Evolutionary conservation across 2,888 invertebrate species (phyloP).

Genomic region (Ethmia dodecea): DNA sequence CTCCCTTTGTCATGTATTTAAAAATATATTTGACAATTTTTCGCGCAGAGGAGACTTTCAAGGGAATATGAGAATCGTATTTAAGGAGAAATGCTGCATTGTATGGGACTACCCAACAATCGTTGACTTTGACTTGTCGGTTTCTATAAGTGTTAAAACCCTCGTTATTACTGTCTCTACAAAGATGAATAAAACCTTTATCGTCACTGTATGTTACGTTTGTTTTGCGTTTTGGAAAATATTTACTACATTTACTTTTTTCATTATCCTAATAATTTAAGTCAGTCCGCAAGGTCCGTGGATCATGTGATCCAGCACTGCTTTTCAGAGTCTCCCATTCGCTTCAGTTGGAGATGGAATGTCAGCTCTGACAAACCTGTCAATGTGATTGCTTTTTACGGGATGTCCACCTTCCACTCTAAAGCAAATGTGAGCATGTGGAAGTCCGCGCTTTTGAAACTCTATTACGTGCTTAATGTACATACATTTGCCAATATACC

Average conservation of each 20-base stretch:
- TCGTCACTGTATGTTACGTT: slow-evolving; percentile 2
- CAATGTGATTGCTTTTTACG: background rate
- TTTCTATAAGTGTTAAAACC: background rate
- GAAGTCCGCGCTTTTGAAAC: background rate
- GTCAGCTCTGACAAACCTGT: background rate
- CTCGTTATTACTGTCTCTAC: slow-evolving; percentile 1
- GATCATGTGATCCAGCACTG: slow-evolving; percentile 12
- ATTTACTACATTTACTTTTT: background rate
- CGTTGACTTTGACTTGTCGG: background rate
- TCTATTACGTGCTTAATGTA: background rate
- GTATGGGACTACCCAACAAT: slow-evolving; percentile 14
- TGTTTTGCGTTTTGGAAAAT: background rate
- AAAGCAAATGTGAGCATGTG: background rate
- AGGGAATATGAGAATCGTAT: slow-evolving; percentile 10
- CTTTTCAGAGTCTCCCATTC: slow-evolving; percentile 1
- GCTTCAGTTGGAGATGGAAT: slow-evolving; percentile 7
- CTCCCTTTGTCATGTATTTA: background rate
- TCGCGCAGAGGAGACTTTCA: background rate
- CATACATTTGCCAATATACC: background rate
- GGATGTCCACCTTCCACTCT: background rate
- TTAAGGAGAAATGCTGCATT: slow-evolving; percentile 10
- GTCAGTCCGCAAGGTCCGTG: slow-evolving; percentile 14
- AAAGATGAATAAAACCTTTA: slow-evolving; percentile 13
- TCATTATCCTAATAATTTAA: background rate
- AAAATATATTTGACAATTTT: background rate